Conservation (phyloP, 2,113 vertebrate genomes). For the Nibea coibor region DNA sequence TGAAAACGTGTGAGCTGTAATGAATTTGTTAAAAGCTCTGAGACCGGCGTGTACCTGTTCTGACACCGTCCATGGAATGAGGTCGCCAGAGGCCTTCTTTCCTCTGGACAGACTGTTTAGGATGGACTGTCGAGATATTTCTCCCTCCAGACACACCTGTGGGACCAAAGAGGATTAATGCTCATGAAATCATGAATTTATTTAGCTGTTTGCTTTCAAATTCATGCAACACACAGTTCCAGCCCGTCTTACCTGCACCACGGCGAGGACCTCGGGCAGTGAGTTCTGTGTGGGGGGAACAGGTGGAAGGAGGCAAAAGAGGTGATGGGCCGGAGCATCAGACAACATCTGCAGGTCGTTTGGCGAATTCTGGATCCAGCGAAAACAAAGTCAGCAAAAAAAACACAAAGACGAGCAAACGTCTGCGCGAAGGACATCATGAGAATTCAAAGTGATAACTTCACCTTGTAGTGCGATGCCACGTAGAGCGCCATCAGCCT, state of each 20-base stretch:
- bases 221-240: not conserved
- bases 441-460: not conserved
- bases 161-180: not conserved
- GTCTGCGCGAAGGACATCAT: not conserved
- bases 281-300: conserved; percentile 96
- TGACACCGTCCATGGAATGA: conserved; percentile 97
- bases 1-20: not conserved
- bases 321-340: conserved; percentile 96
- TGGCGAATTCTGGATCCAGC: conserved; percentile 90
- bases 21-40: not conserved
- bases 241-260: conserved; percentile 89
- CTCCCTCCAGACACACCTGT: conserved; percentile 96
- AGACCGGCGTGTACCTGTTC: conserved; percentile 88
- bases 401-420: not conserved
- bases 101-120: conserved; percentile 95
- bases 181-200: not conserved
- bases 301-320: conserved; percentile 96
- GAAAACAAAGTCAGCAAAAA: conserved; percentile 11
- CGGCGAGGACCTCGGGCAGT: conserved; percentile 94
- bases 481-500: conserved; percentile 97
- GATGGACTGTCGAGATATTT: conserved; percentile 96
- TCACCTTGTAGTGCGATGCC: conserved; percentile 98
- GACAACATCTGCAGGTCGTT: conserved; percentile 98
- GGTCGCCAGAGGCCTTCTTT: conserved; percentile 96
- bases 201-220: not conserved